phyloP scores from a whole-genome alignment of 2,888 invertebrate genomes.

The Orthonevra nobilis region DNA sequence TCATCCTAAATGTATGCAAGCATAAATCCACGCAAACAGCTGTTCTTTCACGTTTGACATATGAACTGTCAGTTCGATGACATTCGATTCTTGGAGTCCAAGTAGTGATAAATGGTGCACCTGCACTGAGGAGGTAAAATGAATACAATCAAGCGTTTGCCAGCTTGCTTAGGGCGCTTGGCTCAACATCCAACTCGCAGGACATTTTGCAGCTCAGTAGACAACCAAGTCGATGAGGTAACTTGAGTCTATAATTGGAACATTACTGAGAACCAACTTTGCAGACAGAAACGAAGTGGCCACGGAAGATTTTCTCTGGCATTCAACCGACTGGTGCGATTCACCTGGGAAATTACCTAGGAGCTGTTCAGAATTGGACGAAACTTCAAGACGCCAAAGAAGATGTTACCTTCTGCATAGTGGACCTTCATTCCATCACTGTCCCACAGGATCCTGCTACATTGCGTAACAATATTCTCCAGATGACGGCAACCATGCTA shows the following conservation, averaged over 20 bases:
- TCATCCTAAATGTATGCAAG: not conserved
- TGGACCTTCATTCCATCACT: constrained; percentile 96
- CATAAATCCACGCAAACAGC: not conserved
- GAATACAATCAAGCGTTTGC: constrained; percentile 21
- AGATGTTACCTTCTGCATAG: constrained; percentile 90
- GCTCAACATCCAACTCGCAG: constrained; percentile 6
- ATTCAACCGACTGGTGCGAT: constrained; percentile 97
- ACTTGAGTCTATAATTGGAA: constrained; percentile 1
- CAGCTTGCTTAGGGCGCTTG: not conserved
- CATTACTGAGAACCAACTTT: not conserved
- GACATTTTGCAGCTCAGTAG: constrained; percentile 14
- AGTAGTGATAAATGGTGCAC: too few relatives aligned
- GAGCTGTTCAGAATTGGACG: constrained; percentile 93
- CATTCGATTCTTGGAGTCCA: too few relatives aligned
- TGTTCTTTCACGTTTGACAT: not conserved
- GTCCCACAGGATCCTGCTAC: constrained; percentile 86
- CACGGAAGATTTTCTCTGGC: constrained; percentile 90
- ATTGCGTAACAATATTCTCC: constrained; percentile 85
- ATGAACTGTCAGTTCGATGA: not conserved
- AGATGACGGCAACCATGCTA: constrained; percentile 90
- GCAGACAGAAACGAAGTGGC: constrained; percentile 79
- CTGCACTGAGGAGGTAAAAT: too few relatives aligned
- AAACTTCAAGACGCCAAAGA: constrained; percentile 87
- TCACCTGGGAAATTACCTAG: constrained; percentile 98
- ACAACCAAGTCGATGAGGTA: constrained; percentile 42